Base-by-base conservation (phyloP, 2,888 invertebrate genomes). In the Apamea sordens region DNA sequence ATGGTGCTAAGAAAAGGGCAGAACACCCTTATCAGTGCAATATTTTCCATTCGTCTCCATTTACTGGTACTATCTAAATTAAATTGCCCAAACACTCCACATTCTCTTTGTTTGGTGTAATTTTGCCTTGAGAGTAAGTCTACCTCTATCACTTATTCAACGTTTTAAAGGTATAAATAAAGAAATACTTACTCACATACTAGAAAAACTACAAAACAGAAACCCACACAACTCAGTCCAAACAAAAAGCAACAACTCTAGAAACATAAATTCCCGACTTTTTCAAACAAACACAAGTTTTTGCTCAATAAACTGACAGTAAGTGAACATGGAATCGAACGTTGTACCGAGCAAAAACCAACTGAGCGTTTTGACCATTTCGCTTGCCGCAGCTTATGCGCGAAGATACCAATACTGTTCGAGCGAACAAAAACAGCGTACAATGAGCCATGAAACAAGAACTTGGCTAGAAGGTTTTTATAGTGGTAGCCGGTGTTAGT, bases 291-390 rank as follows among this genome's bases (percentile, higher is more conserved):
- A 88, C 84, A 80, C 73, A 24, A 59, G 77, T 90, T 92, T 91
- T 92, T 92, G 90, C 83, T 75, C 87, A 85, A 86, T 90, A 89
- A 89, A 87, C 85, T 84, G 84, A 86, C 87, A 85, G 89, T 91
- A 90, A 91, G 87, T 85, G 89, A 88, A 91, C 91, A 92, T 70
- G 84, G 85, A 89, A 80, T 89, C 80, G 84, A 88, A 89, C 80
- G 79, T 73, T 72, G 81, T 76, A 87, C 86, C 74, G 81, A 50
- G 76, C 89, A 92, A 92, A 92, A 92, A 92, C 88, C 84, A 87
- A 89, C 88, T 73, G 83, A 80, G 73, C 83, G 72, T 83, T 85
- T 76, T 50, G 70, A 85, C 85, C 89, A 84, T 80, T 74, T 70
- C 76, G 87, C 83, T 74, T 63, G 88, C 87, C 86, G 75, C 87